phyloP scores from a whole-genome alignment of 1,140 invertebrate species.

The Sitophilus oryzae region DNA sequence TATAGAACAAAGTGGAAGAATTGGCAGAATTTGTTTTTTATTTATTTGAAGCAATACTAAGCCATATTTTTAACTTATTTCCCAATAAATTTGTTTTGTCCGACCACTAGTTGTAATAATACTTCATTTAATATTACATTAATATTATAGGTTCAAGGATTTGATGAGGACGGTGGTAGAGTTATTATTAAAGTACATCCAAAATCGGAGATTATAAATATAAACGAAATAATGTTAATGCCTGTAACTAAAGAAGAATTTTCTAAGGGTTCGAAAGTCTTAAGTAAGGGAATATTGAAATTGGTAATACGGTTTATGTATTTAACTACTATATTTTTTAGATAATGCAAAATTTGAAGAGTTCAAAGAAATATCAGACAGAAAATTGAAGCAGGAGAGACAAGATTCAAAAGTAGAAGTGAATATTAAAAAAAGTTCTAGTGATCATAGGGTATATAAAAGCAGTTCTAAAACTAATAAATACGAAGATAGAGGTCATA shows the following conservation, averaged over 20 bases:
- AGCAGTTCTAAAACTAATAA: neutral
- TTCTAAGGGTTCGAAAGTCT: slow-evolving; percentile 70
- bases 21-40: too few relatives aligned
- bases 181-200: slow-evolving; percentile 74
- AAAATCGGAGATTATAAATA: slow-evolving; percentile 59
- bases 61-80: too few relatives aligned
- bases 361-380: slow-evolving; percentile 51
- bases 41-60: too few relatives aligned
- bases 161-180: slow-evolving; percentile 79
- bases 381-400: slow-evolving; percentile 7
- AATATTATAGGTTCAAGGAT: slow-evolving; percentile 63
- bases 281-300: slow-evolving; percentile 54
- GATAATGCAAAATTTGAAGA: slow-evolving; percentile 63
- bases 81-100: too few relatives aligned
- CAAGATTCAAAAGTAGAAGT: too few relatives aligned
- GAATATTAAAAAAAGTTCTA: too few relatives aligned
- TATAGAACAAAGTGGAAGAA: too few relatives aligned
- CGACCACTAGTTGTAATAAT: too few relatives aligned
- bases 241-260: slow-evolving; percentile 74
- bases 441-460: too few relatives aligned
- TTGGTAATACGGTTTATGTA: neutral
- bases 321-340: slow-evolving; percentile 40
- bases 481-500: neutral
- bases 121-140: slow-evolving; percentile 10
- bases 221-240: slow-evolving; percentile 72